Conservation (phyloP, 1,140 invertebrate genomes). For the Calosoma granatense region DNA sequence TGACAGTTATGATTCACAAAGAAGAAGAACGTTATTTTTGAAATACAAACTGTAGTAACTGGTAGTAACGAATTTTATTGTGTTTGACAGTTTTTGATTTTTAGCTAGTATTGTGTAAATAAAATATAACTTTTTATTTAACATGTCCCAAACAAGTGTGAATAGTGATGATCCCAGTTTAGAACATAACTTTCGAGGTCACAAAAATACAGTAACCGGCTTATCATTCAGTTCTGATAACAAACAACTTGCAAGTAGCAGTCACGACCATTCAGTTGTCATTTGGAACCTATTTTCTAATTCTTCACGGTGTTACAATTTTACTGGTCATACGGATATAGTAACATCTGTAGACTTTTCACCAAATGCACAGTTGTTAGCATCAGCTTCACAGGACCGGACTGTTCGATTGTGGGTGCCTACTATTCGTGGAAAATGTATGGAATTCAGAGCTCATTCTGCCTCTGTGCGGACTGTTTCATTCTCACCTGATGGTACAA, state of each 20-base stretch:
- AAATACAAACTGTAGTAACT: not conserved
- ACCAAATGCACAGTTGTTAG: slow-evolving; percentile 67
- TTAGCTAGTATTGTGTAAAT: slow-evolving; percentile 74
- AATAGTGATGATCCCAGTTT: slow-evolving; percentile 34
- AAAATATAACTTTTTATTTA: too few species aligned
- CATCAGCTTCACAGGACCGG: slow-evolving; percentile 71
- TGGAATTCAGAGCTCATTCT: slow-evolving; percentile 70
- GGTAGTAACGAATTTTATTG: slow-evolving; percentile 13
- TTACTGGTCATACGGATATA: slow-evolving; percentile 50
- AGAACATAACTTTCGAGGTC: slow-evolving; percentile 70
- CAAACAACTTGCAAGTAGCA: slow-evolving; percentile 65
- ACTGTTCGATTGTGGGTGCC: slow-evolving; percentile 80
- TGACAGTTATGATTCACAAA: not conserved
- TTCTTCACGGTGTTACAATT: slow-evolving; percentile 50
- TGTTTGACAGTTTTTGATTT: slow-evolving; percentile 59
- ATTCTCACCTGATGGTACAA: slow-evolving; percentile 66
- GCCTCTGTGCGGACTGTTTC: slow-evolving; percentile 67
- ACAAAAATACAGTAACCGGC: slow-evolving; percentile 60
- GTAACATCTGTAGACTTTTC: slow-evolving; percentile 63
- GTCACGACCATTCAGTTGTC: slow-evolving; percentile 65
- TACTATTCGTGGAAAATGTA: slow-evolving; percentile 60
- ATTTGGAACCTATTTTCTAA: slow-evolving; percentile 64
- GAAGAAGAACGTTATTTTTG: not conserved
- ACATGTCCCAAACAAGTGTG: slow-evolving; percentile 13
- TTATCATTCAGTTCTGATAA: slow-evolving; percentile 67